Percentiles rank a stretch among this genome's conserved stretches.
These are phyloP conservation scores for Odontamblyopus lacepedii DNA, from an alignment of 2,797 vertebrate genomes.

Conservation along the genomic window DNA sequence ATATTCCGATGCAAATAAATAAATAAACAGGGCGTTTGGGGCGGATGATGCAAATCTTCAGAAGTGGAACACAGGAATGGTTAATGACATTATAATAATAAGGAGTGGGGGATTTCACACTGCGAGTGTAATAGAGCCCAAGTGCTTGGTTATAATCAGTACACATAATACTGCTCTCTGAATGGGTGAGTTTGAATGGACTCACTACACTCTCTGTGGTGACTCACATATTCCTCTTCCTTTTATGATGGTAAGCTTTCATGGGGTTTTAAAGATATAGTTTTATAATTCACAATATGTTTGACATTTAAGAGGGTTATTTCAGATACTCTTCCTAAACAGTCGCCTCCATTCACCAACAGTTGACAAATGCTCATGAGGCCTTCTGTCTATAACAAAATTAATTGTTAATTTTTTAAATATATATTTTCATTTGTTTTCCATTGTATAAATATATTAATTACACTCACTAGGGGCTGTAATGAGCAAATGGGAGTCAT, in stretches of 20 bases:
- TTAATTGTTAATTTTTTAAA: no score
- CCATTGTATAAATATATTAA: no score
- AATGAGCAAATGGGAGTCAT: no score
- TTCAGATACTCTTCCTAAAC: not conserved
- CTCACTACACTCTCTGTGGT: slow-evolving; percentile 46
- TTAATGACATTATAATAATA: slow-evolving; percentile 68
- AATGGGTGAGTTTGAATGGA: slow-evolving; percentile 49
- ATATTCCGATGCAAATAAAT: slow-evolving; percentile 79
- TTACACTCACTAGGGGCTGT: no score
- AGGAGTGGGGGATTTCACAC: slow-evolving; percentile 57
- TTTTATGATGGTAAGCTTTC: slow-evolving; percentile 35
- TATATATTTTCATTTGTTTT: no score
- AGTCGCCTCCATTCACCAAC: not conserved
- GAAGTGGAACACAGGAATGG: slow-evolving; percentile 69
- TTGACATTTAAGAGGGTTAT: not conserved
- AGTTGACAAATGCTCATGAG: not conserved
- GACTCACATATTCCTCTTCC: slow-evolving; percentile 49
- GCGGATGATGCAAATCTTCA: slow-evolving; percentile 65
- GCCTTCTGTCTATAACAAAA: not conserved
- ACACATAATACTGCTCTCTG: slow-evolving; percentile 27
- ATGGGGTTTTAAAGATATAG: slow-evolving; percentile 15
- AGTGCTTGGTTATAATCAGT: slow-evolving; percentile 39
- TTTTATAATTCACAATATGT: not conserved
- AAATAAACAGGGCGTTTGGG: slow-evolving; percentile 69
- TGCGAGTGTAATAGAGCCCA: slow-evolving; percentile 53